A percentile compares a stretch with the other conserved stretches of the same genome.
phyloP scores from a whole-genome alignment of 1,140 invertebrate species.

The Batillaria attramentaria region DNA sequence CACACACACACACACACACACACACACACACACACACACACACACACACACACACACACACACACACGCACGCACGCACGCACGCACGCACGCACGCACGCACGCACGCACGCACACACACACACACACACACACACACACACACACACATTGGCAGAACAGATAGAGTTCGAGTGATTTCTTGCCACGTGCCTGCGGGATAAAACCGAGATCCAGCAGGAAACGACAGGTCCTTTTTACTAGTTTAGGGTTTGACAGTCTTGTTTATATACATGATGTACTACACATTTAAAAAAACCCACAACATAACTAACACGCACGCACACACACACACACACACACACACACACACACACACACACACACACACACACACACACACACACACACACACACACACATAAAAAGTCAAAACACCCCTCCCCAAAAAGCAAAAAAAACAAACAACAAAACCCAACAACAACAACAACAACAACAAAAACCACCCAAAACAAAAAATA shows the following conservation, averaged over 20 bases:
- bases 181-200: too few species aligned
- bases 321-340: constrained; percentile 21
- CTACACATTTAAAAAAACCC: background rate
- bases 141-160: constrained; percentile 22
- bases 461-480: too few species aligned
- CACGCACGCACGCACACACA: background rate
- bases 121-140: constrained; percentile 8
- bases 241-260: too few species aligned
- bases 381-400: constrained; percentile 7
- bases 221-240: too few species aligned
- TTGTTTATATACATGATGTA: too few species aligned
- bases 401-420: too few species aligned
- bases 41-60: constrained; percentile 12
- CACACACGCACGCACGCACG: constrained; percentile 6
- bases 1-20: background rate
- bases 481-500: too few species aligned
- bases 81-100: background rate
- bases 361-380: background rate
- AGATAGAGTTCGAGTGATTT: too few species aligned
- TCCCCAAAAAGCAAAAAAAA: too few species aligned
- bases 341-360: background rate
- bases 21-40: background rate
- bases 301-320: constrained; percentile 11
- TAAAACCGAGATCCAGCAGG: too few species aligned
- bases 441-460: too few species aligned